Base-by-base conservation (phyloP, 1,140 invertebrate species). In the Ceratitis capitata region DNA sequence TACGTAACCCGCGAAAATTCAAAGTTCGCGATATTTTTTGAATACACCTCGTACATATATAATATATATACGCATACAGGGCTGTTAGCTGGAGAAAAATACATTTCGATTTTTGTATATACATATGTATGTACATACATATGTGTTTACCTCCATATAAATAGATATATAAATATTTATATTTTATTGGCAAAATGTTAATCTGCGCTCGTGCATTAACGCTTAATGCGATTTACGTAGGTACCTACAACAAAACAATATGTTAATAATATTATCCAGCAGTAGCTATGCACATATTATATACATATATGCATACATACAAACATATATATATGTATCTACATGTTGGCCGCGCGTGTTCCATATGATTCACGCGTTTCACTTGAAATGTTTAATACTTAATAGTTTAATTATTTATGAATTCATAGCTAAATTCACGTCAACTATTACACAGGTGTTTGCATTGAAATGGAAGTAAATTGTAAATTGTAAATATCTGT, bases 381-480 rank as follows among this genome's bases (percentile, higher is more conserved):
- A 7, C 3, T 23, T 42, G 32, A 45, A 64, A 32, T 35, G 61
- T 35, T 39, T 64, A 64, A 64, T 35, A 64, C 35, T 10, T 69
- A 35, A 39, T 74, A 45, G 35, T 42, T 58, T 7, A 26, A 2
- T 26, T 58, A 58, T 58, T 23, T 3, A 58, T 29, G 53, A 39
- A 69, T 69, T 32, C 64, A 39, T 42, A 69, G 42, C 35, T 64
- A 74, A 74, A 74, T 4, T 19, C 10, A 16, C 10, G 2, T 74
- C 35, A 42, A 39, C 19, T 74, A n/a, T n/a, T n/a, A 35, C n/a
- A 42, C 64, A 74, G 64, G 64, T 74, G 64, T 74, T 74, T 74
- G 16, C 64, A 42, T n/a, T 74, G 16, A 16, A 61, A 26, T 61
- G 56, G n/a, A 56, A 56, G 19, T 56, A 19, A 56, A 5, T 56